Conservation (phyloP, 2,797 vertebrate species). For the Neostethus bicornis region DNA sequence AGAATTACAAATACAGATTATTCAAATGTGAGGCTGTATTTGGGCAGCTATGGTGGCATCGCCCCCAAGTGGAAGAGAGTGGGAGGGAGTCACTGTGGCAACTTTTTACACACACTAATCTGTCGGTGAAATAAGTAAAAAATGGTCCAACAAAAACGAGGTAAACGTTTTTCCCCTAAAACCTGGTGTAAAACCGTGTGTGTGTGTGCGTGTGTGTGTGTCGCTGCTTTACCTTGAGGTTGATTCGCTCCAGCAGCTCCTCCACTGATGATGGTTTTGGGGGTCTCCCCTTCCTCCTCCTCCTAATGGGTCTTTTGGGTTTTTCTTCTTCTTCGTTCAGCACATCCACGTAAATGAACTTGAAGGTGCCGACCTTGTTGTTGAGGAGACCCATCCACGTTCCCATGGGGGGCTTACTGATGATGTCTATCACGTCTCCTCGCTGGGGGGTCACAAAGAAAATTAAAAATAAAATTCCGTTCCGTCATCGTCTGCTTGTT, state of each 20-base stretch:
- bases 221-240: slow-evolving; percentile 87
- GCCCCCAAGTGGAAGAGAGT: too few species aligned
- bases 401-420: slow-evolving; percentile 98
- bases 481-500: too few species aligned
- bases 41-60: too few species aligned
- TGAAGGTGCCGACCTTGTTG: slow-evolving; percentile 99
- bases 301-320: slow-evolving; percentile 89
- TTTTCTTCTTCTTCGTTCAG: slow-evolving; percentile 94
- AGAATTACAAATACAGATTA: too few species aligned
- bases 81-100: too few species aligned
- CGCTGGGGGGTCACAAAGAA: slow-evolving; percentile 75
- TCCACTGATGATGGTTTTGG: slow-evolving; percentile 96
- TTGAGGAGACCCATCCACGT: slow-evolving; percentile 99
- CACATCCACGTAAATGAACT: slow-evolving; percentile 98
- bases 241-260: slow-evolving; percentile 94
- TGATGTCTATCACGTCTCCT: slow-evolving; percentile 97
- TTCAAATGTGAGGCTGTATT: too few species aligned
- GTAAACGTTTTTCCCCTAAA: too few species aligned
- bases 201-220: neutral
- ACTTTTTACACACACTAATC: too few species aligned
- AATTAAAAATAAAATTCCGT: too few species aligned
- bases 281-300: slow-evolving; percentile 89
- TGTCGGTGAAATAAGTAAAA: too few species aligned
- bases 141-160: too few species aligned
- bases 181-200: neutral